phyloP scores from a whole-genome alignment of 2,888 invertebrate species.

The Tinea semifulvella region DNA sequence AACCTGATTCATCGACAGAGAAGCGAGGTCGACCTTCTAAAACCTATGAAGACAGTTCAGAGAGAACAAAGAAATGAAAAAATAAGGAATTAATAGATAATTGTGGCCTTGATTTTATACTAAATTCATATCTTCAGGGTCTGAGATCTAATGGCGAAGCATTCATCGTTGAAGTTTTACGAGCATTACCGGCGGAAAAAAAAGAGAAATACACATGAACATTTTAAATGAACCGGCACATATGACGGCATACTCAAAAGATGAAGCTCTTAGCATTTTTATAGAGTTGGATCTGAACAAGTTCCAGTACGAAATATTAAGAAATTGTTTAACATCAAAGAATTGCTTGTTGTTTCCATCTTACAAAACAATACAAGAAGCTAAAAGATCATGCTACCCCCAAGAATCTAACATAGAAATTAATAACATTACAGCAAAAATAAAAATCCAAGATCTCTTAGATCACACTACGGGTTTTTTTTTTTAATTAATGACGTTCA shows the following conservation, averaged over 20 bases:
- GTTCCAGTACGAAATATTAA: slow-evolving; percentile 1
- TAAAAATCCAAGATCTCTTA: slow-evolving; percentile 20
- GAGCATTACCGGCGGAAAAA: not conserved
- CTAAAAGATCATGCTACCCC: slow-evolving; percentile 12
- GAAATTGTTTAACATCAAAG: not conserved
- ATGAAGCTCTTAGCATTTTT: slow-evolving; percentile 10
- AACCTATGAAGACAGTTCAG: slow-evolving; percentile 13
- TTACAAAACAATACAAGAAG: slow-evolving; percentile 11
- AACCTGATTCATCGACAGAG: not conserved
- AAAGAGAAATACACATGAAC: slow-evolving; percentile 12
- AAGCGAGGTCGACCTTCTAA: slow-evolving; percentile 12
- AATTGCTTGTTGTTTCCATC: slow-evolving; percentile 14
- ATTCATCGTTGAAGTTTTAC: slow-evolving; percentile 11
- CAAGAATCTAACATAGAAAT: slow-evolving; percentile 10
- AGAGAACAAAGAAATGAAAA: slow-evolving; percentile 15
- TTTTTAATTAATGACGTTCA: slow-evolving; percentile 19
- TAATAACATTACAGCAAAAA: slow-evolving; percentile 7
- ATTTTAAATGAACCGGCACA: slow-evolving; percentile 10
- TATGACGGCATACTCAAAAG: not conserved
- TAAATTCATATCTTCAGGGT: slow-evolving; percentile 13
- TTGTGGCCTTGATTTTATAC: slow-evolving; percentile 11
- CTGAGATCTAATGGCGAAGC: slow-evolving; percentile 14
- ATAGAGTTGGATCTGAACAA: slow-evolving; percentile 13
- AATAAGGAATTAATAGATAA: slow-evolving; percentile 13
- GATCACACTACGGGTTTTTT: slow-evolving; percentile 21